These are phyloP conservation scores for Bubo scandiacus DNA, from an alignment of 2,113 vertebrate species.

Conservation along the genomic window DNA sequence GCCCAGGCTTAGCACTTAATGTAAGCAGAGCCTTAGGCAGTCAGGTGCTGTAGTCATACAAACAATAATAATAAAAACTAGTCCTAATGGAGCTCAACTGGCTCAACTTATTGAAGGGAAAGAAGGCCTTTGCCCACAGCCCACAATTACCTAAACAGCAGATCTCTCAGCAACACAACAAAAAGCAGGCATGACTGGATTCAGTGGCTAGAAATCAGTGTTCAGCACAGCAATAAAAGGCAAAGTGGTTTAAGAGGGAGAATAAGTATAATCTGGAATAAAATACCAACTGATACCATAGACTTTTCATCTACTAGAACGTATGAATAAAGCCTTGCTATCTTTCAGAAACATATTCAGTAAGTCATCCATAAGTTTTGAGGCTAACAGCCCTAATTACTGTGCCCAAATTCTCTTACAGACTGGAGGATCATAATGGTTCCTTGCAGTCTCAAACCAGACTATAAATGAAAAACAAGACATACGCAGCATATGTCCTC, in stretches of 20 bases:
- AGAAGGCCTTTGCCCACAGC: background rate
- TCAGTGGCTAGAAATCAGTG: background rate
- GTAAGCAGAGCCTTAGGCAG: conserved; percentile 64
- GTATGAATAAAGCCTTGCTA: background rate
- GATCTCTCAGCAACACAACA: background rate
- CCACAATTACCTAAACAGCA: background rate
- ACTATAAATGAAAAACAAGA: background rate
- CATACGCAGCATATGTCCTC: background rate
- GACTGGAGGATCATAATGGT: background rate
- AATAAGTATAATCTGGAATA: background rate
- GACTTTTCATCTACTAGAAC: background rate
- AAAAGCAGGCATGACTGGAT: background rate
- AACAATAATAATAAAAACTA: conserved; percentile 54
- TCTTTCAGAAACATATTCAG: background rate
- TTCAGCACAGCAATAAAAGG: background rate
- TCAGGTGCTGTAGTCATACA: conserved; percentile 60
- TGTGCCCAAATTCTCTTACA: background rate
- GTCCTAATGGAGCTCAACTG: conserved; percentile 38
- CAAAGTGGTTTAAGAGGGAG: background rate
- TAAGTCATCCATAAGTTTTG: background rate
- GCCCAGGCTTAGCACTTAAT: conserved; percentile 60
- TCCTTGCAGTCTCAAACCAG: background rate
- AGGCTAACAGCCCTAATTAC: background rate
- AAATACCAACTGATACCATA: background rate
- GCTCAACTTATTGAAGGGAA: conserved; percentile 47